Evolutionary conservation across 2,888 invertebrate species (phyloP).

Genomic region (Perizoma affinitatum): DNA sequence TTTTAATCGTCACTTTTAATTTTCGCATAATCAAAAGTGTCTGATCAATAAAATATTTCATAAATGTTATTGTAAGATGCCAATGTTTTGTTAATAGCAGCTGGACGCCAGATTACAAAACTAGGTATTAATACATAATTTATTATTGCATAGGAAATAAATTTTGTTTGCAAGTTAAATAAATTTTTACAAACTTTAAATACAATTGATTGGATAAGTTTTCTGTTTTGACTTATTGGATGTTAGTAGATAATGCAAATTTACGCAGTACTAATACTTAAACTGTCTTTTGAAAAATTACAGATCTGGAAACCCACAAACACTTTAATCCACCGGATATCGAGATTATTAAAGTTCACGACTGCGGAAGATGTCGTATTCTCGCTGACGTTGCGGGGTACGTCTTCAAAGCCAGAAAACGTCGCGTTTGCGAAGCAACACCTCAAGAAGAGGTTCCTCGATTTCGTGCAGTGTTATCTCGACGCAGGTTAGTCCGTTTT

Average conservation of each 20-base stretch:
- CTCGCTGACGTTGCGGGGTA: conserved; percentile 91
- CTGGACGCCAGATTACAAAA: conserved; percentile 55
- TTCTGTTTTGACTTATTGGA: not conserved
- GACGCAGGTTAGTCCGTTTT: conserved; percentile 86
- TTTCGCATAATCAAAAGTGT: not conserved
- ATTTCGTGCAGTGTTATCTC: conserved; percentile 93
- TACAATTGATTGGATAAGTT: conserved; percentile 11
- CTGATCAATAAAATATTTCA: conserved; percentile 1
- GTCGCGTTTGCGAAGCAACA: conserved; percentile 90
- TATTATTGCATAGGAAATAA: not conserved
- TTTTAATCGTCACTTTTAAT: conserved; percentile 22
- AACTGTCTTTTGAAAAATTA: conserved; percentile 43
- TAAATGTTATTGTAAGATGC: conserved; percentile 42
- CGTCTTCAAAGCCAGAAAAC: conserved; percentile 91
- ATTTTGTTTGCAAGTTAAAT: conserved; percentile 3
- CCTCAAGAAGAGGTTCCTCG: conserved; percentile 91
- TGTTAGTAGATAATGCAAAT: not conserved
- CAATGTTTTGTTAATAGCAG: conserved; percentile 64
- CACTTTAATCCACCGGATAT: conserved; percentile 92
- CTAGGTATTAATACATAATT: conserved; percentile 20
- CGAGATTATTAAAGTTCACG: conserved; percentile 93
- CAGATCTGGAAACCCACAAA: conserved; percentile 91
- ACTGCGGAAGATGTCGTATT: conserved; percentile 96
- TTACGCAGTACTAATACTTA: not conserved
- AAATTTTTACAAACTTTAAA: conserved; percentile 18